Base-by-base conservation (phyloP, 2,888 invertebrate genomes). In the Drosophila multiciliata region DNA sequence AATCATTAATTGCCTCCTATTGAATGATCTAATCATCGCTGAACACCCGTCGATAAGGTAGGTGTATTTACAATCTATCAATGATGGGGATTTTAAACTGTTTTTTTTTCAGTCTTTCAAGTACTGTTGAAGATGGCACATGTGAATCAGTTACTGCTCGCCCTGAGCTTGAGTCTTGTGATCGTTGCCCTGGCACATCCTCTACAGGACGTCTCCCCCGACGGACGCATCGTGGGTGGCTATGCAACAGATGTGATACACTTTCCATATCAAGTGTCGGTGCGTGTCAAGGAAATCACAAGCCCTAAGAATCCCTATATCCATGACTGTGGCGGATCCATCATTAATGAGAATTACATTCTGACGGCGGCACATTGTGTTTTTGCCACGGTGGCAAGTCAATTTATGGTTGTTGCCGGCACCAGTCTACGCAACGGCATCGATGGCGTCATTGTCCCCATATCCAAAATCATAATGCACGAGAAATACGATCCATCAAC, bases 371-470 rank as follows among this genome's bases (percentile, higher is more conserved):
- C 92, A 1, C 92, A 92, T 73, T 92, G 92, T 59, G 54, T 90
- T 15, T 74, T 66, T 15, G 79, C 36, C 3, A 66, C 70, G 0
- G 63, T 74, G 4, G 9, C 90, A 1, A 82, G 83, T 6, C 80
- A 82, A 62, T 82, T 75, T 17, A 78, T 85, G 64, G 83, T 95
- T 11, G 94, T 95, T 0, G 95, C 94, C 2, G 95, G 95, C 0
- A 94, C 95, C 0, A 94, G 94, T 1, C 91, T 90, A 3, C 93
- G 91, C 50, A 87, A 91, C 1, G 66, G 80, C 0, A 94, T 93
- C 0, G 89, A 91, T 63, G 95, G 95, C 3, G 68, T 83, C 7
- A 29, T 95, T 0, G 93, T 94, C 4, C 92, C 93, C 36, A 94
- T 95, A 0, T 92, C 93, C 1, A 92, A 93, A 40, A 81, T 94